Conservation (phyloP, 2,113 vertebrate species). For the Amphilophus citrinellus region DNA sequence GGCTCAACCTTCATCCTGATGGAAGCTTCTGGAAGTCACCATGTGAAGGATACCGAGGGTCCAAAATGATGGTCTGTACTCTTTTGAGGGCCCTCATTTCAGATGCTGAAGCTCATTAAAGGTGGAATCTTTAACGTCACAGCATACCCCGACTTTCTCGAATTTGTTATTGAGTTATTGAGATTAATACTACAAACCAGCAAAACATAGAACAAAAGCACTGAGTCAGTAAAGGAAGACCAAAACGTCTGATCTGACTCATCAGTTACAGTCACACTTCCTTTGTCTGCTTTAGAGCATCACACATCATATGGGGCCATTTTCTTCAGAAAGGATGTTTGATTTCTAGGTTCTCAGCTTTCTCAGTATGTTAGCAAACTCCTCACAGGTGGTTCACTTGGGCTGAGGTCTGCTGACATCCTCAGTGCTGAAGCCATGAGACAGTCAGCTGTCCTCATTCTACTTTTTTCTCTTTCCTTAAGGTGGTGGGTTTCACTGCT, state of each 20-base stretch:
- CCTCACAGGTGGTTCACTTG: background rate
- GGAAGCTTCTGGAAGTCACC: too few relatives aligned
- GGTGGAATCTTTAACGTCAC: too few relatives aligned
- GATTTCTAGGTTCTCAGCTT: background rate
- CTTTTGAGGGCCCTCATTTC: background rate
- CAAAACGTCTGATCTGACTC: too few relatives aligned
- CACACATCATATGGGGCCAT: background rate
- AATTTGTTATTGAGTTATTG: too few relatives aligned
- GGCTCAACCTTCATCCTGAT: too few relatives aligned
- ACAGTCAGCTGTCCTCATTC: background rate
- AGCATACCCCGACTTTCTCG: too few relatives aligned
- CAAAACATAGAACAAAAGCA: too few relatives aligned
- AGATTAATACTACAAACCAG: too few relatives aligned
- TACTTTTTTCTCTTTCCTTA: background rate
- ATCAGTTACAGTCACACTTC: background rate
- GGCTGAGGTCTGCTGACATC: background rate
- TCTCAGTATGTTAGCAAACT: background rate
- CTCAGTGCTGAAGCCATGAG: background rate
- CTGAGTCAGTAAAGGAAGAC: too few relatives aligned
- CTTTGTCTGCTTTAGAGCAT: background rate
- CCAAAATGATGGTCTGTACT: background rate
- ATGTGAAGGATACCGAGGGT: too few relatives aligned
- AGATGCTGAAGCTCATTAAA: background rate
- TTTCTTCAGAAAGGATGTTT: background rate
- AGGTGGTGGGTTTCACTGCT: background rate